Evolutionary conservation across 2,888 invertebrate genomes (phyloP), one percentile per base, ranked within the genome.

Genomic region (Cordilura impudica): DNA sequence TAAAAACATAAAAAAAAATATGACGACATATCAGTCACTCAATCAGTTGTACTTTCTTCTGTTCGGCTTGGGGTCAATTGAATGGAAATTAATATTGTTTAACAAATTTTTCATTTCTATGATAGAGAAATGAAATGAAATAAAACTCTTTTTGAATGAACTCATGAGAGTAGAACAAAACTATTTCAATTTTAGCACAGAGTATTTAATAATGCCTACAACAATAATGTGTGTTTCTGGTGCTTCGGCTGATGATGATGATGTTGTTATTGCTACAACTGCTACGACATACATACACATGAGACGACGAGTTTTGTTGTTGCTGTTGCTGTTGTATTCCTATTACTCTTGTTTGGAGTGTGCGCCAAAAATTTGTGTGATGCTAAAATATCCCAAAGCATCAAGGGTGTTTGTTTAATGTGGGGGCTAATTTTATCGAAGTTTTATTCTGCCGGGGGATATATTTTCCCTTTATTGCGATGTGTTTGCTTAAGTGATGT

Each of bases 361-460:
- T 79, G 79, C 79, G 79, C 79, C 75, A 66, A 79, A 71, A 43
- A 31, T 39, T 12, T 12, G 21, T 63, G 12, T 39, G 74, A 56
- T 75, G 65, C 74, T 63, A 75, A 79, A 79, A 79, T 75, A 63
- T 79, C 79, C 79, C 75, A 79, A 75, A 75, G 71, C 61, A 75
- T 60, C 43, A 31, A 26, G 21, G 65, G 23, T n/a, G 14, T 49
- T 26, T 65, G 43, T n/a, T 39, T 67, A 14, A 61, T 10, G 56
- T 35, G 67, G 77, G 16, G 47, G 14, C 7, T n/a, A 67, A 7
- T 39, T 2, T 2, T 39, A 43, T 19, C 19, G n/a, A 4, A 12
- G 3, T 23, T 63, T 54, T 5, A 3, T 26, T 18, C 8, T 60
- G 2, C n/a, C 23, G 12, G n/a, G n/a, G n/a, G n/a, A n/a, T n/a